These are phyloP conservation scores for Galaxias olidus DNA, from an alignment of 2,797 vertebrate genomes.

Conservation along the genomic window DNA sequence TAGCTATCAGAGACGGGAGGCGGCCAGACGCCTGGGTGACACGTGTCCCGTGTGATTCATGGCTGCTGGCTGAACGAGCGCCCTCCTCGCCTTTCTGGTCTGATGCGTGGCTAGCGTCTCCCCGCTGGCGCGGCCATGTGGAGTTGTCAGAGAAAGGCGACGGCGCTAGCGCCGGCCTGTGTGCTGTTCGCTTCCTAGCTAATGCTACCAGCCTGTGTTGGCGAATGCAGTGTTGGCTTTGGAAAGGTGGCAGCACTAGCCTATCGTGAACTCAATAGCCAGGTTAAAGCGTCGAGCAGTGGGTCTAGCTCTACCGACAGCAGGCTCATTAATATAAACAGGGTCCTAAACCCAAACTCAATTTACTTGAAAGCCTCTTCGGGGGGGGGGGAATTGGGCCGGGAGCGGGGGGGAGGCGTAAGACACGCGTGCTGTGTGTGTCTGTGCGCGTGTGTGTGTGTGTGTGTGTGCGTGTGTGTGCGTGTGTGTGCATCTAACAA, in stretches of 20 bases:
- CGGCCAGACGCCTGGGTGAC: too few species aligned
- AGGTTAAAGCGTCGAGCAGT: constrained; percentile 70
- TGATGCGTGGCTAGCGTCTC: too few species aligned
- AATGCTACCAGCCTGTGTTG: constrained; percentile 42
- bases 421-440: constrained; percentile 40
- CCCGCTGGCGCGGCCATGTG: too few species aligned
- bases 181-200: constrained; percentile 7
- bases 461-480: constrained; percentile 19
- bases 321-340: constrained; percentile 74
- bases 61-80: too few species aligned
- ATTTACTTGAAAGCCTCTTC: constrained; percentile 75
- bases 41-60: too few species aligned
- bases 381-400: constrained; percentile 36
- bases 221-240: constrained; percentile 40
- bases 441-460: constrained; percentile 25
- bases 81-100: too few species aligned
- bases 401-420: constrained; percentile 42
- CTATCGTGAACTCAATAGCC: constrained; percentile 69
- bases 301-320: constrained; percentile 60
- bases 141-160: too few species aligned
- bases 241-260: constrained; percentile 48
- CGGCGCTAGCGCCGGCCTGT: too few species aligned
- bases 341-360: constrained; percentile 74
- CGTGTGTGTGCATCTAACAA: constrained; percentile 41
- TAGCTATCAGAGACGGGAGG: too few species aligned